phyloP scores from a whole-genome alignment of 2,113 vertebrate genomes.

The Cairina moschata region DNA sequence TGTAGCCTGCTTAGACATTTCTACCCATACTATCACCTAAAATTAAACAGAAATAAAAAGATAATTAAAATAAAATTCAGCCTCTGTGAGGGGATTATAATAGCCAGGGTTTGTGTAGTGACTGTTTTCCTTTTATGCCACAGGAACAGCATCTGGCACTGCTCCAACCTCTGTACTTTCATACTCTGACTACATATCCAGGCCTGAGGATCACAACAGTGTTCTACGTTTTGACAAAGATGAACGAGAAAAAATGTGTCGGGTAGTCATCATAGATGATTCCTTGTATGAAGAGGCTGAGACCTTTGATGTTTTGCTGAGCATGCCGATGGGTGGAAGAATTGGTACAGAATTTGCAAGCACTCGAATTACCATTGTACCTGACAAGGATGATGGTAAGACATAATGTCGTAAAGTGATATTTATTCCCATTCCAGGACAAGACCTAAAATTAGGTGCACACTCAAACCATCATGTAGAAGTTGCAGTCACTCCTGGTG shows the following conservation, averaged over 20 bases:
- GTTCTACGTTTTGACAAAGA: slow-evolving; percentile 88
- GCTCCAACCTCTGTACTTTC: slow-evolving; percentile 88
- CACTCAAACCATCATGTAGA: neutral
- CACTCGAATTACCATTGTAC: slow-evolving; percentile 81
- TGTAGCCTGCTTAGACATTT: neutral
- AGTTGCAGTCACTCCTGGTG: neutral
- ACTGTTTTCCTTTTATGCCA: neutral
- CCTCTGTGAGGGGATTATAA: neutral
- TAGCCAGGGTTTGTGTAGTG: neutral
- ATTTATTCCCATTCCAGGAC: neutral
- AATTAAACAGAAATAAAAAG: neutral
- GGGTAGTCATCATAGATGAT: slow-evolving; percentile 90
- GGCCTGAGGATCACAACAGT: slow-evolving; percentile 89
- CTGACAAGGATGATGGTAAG: slow-evolving; percentile 90
- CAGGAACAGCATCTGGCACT: slow-evolving; percentile 90
- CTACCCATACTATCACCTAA: neutral
- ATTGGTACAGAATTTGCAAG: slow-evolving; percentile 82
- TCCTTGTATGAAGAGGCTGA: slow-evolving; percentile 90
- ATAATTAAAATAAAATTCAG: neutral
- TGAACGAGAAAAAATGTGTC: slow-evolving; percentile 85
- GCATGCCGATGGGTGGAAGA: slow-evolving; percentile 88
- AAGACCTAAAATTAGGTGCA: neutral
- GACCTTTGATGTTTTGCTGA: slow-evolving; percentile 88
- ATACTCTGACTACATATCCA: slow-evolving; percentile 94
- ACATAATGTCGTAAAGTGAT: neutral